A percentile compares a stretch with the other conserved stretches of the same genome.
These are phyloP conservation scores for Acanthurus lineatus DNA, from an alignment of 2,797 vertebrate genomes.

Conservation along the genomic window DNA sequence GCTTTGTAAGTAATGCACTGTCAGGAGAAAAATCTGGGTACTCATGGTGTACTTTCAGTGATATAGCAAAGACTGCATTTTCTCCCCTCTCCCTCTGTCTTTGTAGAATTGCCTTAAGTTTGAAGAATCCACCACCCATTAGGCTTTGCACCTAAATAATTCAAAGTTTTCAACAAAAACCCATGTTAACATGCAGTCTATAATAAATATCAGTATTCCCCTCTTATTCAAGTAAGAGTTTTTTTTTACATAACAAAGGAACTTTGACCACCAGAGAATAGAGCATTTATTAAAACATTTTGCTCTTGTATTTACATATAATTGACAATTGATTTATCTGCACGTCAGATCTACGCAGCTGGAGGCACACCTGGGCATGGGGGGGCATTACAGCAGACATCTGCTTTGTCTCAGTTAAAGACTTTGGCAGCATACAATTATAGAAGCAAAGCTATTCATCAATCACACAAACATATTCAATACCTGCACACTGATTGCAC, in stretches of 20 bases:
- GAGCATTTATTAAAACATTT: constrained; percentile 56
- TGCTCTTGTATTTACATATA: constrained; percentile 57
- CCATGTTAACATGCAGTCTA: constrained; percentile 69
- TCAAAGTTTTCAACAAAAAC: constrained; percentile 64
- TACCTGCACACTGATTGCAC: constrained; percentile 7
- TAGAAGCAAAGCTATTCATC: constrained; percentile 11
- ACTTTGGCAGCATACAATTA: constrained; percentile 21
- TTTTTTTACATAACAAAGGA: constrained; percentile 28
- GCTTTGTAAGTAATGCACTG: constrained; percentile 46
- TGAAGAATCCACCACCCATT: constrained; percentile 44
- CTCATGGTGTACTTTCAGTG: constrained; percentile 36
- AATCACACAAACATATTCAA: constrained; percentile 18
- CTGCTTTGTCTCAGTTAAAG: constrained; percentile 11
- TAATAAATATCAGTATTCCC: constrained; percentile 77
- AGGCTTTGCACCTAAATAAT: constrained; percentile 66
- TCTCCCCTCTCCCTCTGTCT: constrained; percentile 14
- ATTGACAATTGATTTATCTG: constrained; percentile 22
- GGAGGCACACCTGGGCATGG: constrained; percentile 34
- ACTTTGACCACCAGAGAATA: neutral
- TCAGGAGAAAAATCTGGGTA: constrained; percentile 46
- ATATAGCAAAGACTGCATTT: constrained; percentile 45
- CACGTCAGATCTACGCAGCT: constrained; percentile 32
- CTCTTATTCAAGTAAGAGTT: constrained; percentile 50
- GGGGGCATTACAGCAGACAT: constrained; percentile 27
- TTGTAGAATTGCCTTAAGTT: constrained; percentile 53